Conservation (phyloP, 2,113 vertebrate species). For the Upupa epops region DNA sequence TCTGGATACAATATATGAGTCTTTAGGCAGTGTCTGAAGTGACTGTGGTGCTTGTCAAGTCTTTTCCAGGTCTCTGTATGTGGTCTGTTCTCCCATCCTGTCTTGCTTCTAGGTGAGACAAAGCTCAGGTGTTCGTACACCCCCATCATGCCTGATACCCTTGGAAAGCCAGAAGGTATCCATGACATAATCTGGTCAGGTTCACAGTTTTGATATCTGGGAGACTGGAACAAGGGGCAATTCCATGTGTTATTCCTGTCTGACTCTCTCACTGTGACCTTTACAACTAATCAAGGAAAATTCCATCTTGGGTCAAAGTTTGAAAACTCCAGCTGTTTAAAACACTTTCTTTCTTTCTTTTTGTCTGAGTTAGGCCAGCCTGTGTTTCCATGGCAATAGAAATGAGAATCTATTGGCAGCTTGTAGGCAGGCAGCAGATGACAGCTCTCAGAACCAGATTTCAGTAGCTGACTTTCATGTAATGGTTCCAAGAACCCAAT, state of each 20-base stretch:
- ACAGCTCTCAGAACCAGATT: conserved; percentile 51
- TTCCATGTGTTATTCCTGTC: accelerated
- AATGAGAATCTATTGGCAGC: conserved; percentile 21
- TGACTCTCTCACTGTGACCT: background rate
- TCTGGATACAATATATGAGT: background rate
- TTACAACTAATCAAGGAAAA: background rate
- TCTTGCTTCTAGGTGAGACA: background rate
- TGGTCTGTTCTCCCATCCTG: background rate
- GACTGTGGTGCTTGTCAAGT: background rate
- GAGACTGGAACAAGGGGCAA: background rate
- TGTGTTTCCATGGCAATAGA: conserved; percentile 43
- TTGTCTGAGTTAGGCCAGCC: background rate
- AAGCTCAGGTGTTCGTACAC: background rate
- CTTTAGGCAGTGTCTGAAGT: background rate
- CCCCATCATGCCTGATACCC: background rate
- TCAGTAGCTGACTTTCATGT: conserved; percentile 38
- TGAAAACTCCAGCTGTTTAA: background rate
- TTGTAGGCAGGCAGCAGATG: conserved; percentile 55
- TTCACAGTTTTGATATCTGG: background rate
- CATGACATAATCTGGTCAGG: background rate
- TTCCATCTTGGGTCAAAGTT: background rate
- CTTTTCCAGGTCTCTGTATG: accelerated
- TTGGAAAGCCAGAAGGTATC: background rate
- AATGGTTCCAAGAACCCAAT: background rate
- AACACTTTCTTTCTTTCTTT: background rate